Evolutionary conservation across 2,113 vertebrate genomes (phyloP), one percentile per base, ranked within the genome.

Genomic region (Pollimyrus isidori): DNA sequence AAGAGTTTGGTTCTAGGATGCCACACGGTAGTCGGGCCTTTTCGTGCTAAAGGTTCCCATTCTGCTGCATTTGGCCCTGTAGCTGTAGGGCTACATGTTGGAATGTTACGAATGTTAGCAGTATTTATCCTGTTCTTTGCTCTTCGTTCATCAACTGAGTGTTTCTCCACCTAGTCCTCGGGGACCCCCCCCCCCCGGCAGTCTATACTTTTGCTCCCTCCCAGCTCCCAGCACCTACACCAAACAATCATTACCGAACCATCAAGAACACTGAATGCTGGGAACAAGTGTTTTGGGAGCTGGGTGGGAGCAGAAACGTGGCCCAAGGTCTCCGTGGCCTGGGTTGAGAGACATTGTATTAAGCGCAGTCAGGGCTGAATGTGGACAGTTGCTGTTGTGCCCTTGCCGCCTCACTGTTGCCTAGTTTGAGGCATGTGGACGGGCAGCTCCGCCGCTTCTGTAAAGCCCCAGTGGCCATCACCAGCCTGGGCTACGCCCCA

Each of bases 391-490:
- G 30, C 4, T 69, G 3, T 69, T 13, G n/a, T 69, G 30, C 65
- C 65, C 2, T 69, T 69, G 65, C 10, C 26, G 86, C 89, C 92
- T 91, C 56, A 58, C 62, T 26, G n/a, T 90, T 80, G 53, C 87
- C 52, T 21, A 53, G 17, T 56, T 56, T 56, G 53, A 87, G 90
- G 91, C 87, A 89, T 89, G 92, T 90, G 56, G 84, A 88, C 88
- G 35, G 5, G 86, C 89, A 89, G 7, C 26, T 45, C 82, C 17
- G 46, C 26, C 48, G 19, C 52, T 21, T 45, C 62, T 39, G 2
- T 85, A 56, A 4, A 13, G 39, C 26, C 13, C 62, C 17, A 17
- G 73, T 2, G 30, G 15, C 35, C 73, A 5, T 84, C 82, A 46
- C 19, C 7, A 48, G 9, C 39, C 42, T 48, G 42, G 42, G 21